Conservation (phyloP, 2,888 invertebrate species). For the Agrotis exclamationis region DNA sequence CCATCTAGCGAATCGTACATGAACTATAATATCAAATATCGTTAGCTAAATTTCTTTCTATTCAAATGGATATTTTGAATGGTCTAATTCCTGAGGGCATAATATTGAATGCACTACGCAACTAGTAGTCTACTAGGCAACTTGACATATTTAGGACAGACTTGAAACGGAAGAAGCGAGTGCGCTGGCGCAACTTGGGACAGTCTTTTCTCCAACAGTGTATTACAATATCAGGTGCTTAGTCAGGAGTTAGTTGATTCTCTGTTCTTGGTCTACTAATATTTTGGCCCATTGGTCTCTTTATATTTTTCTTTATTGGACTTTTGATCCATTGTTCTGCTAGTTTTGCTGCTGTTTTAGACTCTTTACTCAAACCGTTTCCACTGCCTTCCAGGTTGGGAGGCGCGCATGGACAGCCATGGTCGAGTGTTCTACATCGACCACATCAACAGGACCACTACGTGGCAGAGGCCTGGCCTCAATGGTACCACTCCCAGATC, state of each 20-base stretch:
- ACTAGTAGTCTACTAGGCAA: too few relatives aligned
- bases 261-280: too few relatives aligned
- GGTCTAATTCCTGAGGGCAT: not conserved
- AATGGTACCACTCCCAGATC: slow-evolving; percentile 87
- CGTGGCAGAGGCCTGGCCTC: slow-evolving; percentile 97
- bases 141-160: not conserved
- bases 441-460: slow-evolving; percentile 98
- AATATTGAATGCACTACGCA: too few relatives aligned
- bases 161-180: not conserved
- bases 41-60: not conserved
- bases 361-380: not conserved
- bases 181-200: not conserved
- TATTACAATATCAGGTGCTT: not conserved
- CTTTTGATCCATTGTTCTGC: not conserved
- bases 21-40: not conserved
- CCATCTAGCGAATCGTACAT: slow-evolving; percentile 35
- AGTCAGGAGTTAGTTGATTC: too few relatives aligned
- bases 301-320: not conserved
- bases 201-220: not conserved
- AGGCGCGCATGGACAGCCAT: slow-evolving; percentile 98
- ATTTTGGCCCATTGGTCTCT: not conserved
- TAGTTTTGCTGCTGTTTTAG: too few relatives aligned
- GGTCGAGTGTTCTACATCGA: slow-evolving; percentile 99
- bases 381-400: slow-evolving; percentile 94
- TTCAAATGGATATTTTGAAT: not conserved